A percentile compares a stretch with the other conserved stretches of the same genome.
Conservation (phyloP, 1,140 invertebrate genomes). For the Pogonognathellus flavescens region DNA sequence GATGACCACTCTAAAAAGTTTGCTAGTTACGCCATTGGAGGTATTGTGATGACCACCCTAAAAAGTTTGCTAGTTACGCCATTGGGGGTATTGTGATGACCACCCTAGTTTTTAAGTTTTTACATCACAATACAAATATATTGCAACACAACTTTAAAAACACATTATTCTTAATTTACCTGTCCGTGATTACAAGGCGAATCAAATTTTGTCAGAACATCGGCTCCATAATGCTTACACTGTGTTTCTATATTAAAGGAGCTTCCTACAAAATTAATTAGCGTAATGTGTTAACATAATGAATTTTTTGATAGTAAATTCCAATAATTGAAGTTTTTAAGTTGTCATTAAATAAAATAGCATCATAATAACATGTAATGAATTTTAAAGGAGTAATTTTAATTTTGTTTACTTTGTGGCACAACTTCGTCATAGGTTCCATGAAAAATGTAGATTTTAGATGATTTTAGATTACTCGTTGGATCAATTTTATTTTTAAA, state of each 20-base stretch:
- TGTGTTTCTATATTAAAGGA: not conserved
- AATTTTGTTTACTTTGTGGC: not conserved
- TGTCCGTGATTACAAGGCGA: not conserved
- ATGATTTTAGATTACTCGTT: not conserved
- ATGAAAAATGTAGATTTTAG: constrained; percentile 1
- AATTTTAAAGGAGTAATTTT: no score
- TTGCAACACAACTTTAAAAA: no score
- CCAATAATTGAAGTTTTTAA: no score
- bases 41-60: no score
- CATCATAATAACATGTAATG: no score
- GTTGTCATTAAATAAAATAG: no score
- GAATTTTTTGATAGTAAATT: not conserved
- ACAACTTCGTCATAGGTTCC: not conserved
- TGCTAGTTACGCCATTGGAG: no score
- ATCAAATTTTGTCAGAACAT: not conserved
- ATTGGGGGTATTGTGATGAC: no score
- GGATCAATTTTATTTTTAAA: not conserved
- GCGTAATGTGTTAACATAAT: not conserved
- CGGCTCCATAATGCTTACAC: not conserved
- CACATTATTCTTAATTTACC: not conserved
- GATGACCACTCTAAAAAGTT: no score
- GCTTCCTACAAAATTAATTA: not conserved
- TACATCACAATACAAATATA: no score
- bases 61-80: no score
- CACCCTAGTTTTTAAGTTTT: no score